Base-by-base conservation (phyloP, 2,797 vertebrate species). In the Vipera latastei region DNA sequence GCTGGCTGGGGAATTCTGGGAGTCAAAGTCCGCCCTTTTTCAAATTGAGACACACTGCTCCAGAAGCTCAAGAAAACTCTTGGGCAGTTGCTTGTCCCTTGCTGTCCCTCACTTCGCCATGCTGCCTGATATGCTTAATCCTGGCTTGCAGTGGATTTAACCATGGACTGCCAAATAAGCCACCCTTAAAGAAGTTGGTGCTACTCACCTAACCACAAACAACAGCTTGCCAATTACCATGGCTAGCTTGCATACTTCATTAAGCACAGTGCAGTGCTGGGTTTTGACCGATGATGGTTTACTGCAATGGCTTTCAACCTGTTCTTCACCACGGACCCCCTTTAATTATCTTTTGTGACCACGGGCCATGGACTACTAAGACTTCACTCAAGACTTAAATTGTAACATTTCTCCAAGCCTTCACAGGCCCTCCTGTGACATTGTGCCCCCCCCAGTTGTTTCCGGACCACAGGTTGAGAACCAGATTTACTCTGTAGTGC, bases 371-470 rank as follows among this genome's bases (percentile, higher is more conserved):
- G 28, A n/a, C n/a, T 2, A 69, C 65, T 0, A 69, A 69, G n/a
- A 32, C n/a, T 16, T 32, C 13, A 3, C 13, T 69, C 65, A 69
- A 32, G 65, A 16, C 16, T 69, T 69, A 69, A n/a, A 32, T 7
- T 6, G 3, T 18, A 32, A 32, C 65, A 1, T 69, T 69, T 69
- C 65, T 69, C 32, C 65, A 69, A 32, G 65, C 65, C 6, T 32
- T 69, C 65, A 69, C n/a, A 18, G 14, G 6, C 14, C n/a, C 2
- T 53, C 14, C 65, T 0, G 65, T 69, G 6, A 6, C 65, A 32
- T 18, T 14, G 14, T n/a, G 0, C 0, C 3, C 1, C 9, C 9
- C 12, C 61, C 26, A n/a, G 26, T 28, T 11, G 5, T 69, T 5
- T 2, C 4, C 18, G 6, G 18, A 20, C 57, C 57, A 59, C 57